Evolutionary conservation across 2,113 vertebrate genomes (phyloP).

Genomic region (Struthio camelus): DNA sequence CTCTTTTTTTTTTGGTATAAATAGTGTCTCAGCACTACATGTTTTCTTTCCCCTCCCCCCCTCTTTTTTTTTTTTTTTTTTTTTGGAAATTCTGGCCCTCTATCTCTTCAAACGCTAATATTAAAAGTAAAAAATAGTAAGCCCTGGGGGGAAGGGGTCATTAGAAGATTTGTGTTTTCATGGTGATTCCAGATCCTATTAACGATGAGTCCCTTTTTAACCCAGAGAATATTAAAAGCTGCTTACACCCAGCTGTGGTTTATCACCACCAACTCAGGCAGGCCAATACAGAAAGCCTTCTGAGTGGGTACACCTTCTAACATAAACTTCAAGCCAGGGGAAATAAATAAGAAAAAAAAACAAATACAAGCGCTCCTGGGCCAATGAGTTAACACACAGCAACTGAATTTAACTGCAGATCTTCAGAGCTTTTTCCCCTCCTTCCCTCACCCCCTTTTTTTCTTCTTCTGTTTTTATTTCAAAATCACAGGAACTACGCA

Average conservation of each 20-base stretch:
- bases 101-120: background rate
- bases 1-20: background rate
- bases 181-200: background rate
- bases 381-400: conserved; percentile 7
- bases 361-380: background rate
- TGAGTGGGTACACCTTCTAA: background rate
- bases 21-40: background rate
- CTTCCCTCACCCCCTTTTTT: background rate
- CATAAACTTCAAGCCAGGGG: background rate
- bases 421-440: background rate
- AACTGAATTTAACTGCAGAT: conserved; percentile 38
- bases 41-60: no score
- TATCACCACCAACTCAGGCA: background rate
- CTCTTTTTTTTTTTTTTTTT: background rate
- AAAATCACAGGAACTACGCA: conserved; percentile 71
- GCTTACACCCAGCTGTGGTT: background rate
- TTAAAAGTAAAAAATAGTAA: background rate
- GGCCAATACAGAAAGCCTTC: background rate
- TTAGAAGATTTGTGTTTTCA: background rate
- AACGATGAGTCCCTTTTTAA: background rate
- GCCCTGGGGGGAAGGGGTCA: background rate
- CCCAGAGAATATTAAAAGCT: background rate
- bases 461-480: conserved; percentile 59
- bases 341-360: background rate
- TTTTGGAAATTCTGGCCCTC: background rate